phyloP scores from a whole-genome alignment of 2,113 vertebrate species.

The Ursus arctos region DNA sequence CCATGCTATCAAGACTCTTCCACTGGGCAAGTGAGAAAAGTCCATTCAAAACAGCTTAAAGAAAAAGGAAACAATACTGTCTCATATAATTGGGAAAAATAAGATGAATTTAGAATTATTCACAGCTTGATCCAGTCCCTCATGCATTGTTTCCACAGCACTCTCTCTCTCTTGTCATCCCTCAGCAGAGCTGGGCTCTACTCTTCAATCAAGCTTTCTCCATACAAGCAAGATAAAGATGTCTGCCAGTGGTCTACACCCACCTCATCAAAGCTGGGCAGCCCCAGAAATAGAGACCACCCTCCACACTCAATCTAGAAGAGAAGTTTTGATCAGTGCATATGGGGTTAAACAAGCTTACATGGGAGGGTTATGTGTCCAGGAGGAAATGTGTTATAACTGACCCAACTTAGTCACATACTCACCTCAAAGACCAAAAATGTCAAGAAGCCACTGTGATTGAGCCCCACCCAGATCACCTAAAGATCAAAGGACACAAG shows the following conservation, averaged over 20 bases:
- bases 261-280: neutral
- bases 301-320: neutral
- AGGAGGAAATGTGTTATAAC: neutral
- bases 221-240: neutral
- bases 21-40: neutral
- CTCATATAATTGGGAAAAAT: neutral
- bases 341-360: neutral
- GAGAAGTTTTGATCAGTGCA: neutral
- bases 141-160: neutral
- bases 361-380: neutral
- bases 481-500: neutral
- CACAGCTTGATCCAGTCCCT: neutral
- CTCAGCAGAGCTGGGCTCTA: neutral
- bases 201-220: neutral
- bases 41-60: constrained; percentile 9
- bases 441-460: neutral
- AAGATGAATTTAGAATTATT: neutral
- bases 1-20: neutral
- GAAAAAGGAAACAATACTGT: neutral
- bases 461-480: neutral
- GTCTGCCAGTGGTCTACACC: neutral
- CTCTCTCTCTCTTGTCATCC: neutral
- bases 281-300: neutral
- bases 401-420: neutral
- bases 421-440: neutral